Base-by-base conservation (phyloP, 2,113 vertebrate species). In the Corvus moneduloides region DNA sequence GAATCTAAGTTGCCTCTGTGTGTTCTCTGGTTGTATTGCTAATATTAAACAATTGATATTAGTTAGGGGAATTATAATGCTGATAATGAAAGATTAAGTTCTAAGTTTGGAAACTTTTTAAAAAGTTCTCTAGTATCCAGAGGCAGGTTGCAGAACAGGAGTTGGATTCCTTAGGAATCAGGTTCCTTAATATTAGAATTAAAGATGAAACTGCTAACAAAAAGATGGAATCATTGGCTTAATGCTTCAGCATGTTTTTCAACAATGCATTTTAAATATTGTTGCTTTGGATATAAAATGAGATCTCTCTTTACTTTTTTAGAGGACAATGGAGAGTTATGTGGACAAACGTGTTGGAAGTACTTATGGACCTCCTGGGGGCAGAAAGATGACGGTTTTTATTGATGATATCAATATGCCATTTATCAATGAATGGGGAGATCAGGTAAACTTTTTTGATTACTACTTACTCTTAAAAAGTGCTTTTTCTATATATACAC, bases 401-500 rank as follows among this genome's bases (percentile, higher is more conserved):
- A 96, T 98, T 95, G 98, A 98, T 91, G 98, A 98, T 76, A 98
- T 98, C 83, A 98, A 98, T 69, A 98, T 98, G 98, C 98, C 98
- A 7, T 64, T 98, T 91, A 98, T 98, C 95, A 98, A 98, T 92
- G 98, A 98, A 86, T 98, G 98, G 98, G 98, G 98, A 94, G 98
- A 98, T 95, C 98, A 98, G 98, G 98, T 98, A 97, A 68, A 59
- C 13, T 52, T 80, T 80, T 84, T 72, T 14, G 75, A 28, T 55
- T 52, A 32, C 0, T 3, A 18, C 52, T 56, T 64, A 59, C 35
- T 81, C 21, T 76, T 13, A 72, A 24, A 59, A 35, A 59, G 4
- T 4, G 2, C 1, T 37, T 74, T 84, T 51, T 55, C 19, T 72
- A 17, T 72, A 35, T 13, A 51, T 21, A 49, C 6, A 18, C 3